Percentiles rank a stretch among this genome's conserved stretches.
Evolutionary conservation across 2,797 vertebrate genomes (phyloP).

Genomic region (Ctenopoma kingsleyae): DNA sequence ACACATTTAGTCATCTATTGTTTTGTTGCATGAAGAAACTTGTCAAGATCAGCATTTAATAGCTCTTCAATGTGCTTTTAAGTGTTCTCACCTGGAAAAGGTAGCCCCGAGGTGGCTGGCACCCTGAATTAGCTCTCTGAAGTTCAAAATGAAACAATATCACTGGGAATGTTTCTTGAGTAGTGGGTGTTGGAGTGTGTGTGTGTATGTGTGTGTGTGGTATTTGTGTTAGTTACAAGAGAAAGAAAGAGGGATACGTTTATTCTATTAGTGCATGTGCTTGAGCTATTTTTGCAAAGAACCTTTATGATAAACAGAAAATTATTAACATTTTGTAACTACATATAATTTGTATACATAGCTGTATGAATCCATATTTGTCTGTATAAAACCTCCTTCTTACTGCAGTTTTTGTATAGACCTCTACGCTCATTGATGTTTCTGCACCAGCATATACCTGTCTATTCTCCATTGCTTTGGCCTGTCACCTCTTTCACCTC

Average conservation of each 20-base stretch:
- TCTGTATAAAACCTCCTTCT: background rate
- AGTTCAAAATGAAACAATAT: constrained; percentile 81
- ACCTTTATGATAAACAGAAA: constrained; percentile 35
- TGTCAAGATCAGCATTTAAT: constrained; percentile 87
- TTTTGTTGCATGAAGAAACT: constrained; percentile 84
- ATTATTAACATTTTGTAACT: constrained; percentile 6
- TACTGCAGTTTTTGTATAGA: background rate
- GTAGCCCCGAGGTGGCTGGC: constrained; percentile 84
- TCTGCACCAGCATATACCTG: constrained; percentile 5
- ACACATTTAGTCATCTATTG: constrained; percentile 85
- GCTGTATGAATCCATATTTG: background rate
- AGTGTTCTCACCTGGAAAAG: constrained; percentile 81
- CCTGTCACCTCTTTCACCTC: constrained; percentile 28
- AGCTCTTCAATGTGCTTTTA: constrained; percentile 79
- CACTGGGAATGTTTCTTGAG: constrained; percentile 57
- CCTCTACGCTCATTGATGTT: background rate
- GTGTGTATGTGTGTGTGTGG: constrained; percentile 28
- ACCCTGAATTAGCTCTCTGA: constrained; percentile 83
- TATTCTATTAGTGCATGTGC: constrained; percentile 41
- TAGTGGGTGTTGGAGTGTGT: constrained; percentile 41
- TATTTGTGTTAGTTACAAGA: constrained; percentile 55
- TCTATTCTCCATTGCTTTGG: background rate
- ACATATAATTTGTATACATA: background rate
- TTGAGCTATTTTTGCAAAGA: constrained; percentile 45
- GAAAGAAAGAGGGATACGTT: constrained; percentile 29